phyloP scores from a whole-genome alignment of 2,113 vertebrate genomes.

The Phaethon lepturus region DNA sequence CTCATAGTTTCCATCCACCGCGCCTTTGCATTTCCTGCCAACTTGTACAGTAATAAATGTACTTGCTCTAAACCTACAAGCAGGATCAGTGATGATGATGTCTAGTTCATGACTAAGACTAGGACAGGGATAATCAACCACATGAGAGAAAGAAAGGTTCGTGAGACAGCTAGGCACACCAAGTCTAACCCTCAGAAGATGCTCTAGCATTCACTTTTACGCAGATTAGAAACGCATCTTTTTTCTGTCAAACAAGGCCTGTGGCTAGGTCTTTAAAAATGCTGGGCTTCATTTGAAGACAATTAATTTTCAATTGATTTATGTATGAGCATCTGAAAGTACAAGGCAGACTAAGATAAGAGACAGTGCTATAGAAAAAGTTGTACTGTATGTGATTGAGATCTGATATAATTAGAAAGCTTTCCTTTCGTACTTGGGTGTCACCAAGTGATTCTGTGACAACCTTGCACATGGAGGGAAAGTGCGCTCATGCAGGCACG shows the following conservation, averaged over 20 bases:
- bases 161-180: background rate
- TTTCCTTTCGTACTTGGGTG: background rate
- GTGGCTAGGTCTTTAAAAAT: background rate
- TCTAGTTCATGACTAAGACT: fast-evolving
- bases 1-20: background rate
- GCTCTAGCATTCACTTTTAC: background rate
- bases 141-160: background rate
- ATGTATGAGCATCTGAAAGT: background rate
- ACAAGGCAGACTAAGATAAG: background rate
- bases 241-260: background rate
- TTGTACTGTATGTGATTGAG: background rate
- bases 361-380: background rate
- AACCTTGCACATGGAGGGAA: background rate
- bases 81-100: background rate
- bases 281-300: background rate
- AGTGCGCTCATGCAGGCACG: background rate
- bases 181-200: background rate
- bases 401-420: background rate
- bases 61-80: background rate
- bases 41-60: background rate
- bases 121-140: background rate
- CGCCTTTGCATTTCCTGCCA: background rate
- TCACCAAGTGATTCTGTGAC: background rate
- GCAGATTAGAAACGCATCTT: fast-evolving
- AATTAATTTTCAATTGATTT: background rate